Evolutionary conservation across 2,113 vertebrate genomes (phyloP), one percentile per base, ranked within the genome.

Genomic region (Penelope pileata): DNA sequence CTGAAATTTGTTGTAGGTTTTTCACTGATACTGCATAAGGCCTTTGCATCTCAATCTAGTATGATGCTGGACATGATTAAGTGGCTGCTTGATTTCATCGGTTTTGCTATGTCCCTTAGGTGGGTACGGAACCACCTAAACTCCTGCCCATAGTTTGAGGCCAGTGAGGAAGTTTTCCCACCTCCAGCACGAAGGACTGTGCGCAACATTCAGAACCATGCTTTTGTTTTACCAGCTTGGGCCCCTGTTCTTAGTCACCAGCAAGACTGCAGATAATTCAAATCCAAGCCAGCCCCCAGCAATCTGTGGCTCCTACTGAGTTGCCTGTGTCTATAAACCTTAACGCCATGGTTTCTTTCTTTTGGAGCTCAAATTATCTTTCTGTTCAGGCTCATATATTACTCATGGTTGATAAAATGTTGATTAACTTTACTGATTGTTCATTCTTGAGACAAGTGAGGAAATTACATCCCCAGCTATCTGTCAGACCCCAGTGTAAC

Each of bases 401-500:
- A 90, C 94, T 89, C 92, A 45, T 63, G 78, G 90, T 93, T 97
- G 96, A 96, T 95, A 96, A 97, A 97, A 91, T 91, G 97, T 96
- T 98, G 97, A 97, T 97, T 97, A 97, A 96, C 96, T 96, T 86
- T 76, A 85, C 93, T 96, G 97, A 96, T 96, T 96, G 96, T 91
- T 96, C 96, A 26, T 95, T 97, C 91, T 92, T 96, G 94, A 97
- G 90, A 83, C 94, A 95, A 95, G 96, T 94, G 94, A 95, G 96
- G 97, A 98, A 98, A 98, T 98, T 75, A 96, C 96, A 96, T 97
- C 91, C 96, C 92, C 93, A 95, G 93, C 96, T 93, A 87, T 94
- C 94, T 96, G 91, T 93, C 94, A 87, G 94, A 91, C 92, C 96
- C 96, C 96, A 78, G 88, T 91, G 95, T 95, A 96, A 85, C 78